Conservation (phyloP, 2,113 vertebrate genomes). For the Elaphurus davidianus region DNA sequence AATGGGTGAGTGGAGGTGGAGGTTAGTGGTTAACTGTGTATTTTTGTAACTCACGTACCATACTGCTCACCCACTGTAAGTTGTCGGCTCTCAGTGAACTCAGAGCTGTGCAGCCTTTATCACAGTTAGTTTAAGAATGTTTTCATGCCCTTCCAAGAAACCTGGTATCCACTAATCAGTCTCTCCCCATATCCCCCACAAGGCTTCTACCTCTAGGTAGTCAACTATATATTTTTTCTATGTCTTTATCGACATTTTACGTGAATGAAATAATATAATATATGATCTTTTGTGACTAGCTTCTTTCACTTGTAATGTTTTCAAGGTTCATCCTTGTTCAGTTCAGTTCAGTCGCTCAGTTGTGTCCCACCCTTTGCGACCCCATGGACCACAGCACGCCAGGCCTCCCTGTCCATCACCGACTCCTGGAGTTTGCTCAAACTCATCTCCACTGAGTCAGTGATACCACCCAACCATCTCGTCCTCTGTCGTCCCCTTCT, state of each 20-base stretch:
- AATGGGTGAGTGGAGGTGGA: neutral
- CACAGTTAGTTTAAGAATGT: neutral
- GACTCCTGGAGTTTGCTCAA: neutral
- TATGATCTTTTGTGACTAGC: neutral
- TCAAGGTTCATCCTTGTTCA: neutral
- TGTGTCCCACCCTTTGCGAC: fast-evolving
- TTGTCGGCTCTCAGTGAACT: neutral
- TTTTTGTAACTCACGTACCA: neutral
- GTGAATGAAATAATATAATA: neutral
- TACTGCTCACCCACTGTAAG: neutral
- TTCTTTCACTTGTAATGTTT: constrained; percentile 21
- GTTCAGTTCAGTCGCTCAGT: neutral
- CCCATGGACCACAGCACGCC: fast-evolving
- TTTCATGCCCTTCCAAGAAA: neutral
- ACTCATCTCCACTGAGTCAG: neutral
- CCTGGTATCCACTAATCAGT: neutral
- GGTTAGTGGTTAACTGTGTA: neutral
- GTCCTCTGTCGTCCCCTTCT: neutral
- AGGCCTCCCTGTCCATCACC: neutral
- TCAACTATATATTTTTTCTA: neutral
- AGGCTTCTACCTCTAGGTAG: neutral
- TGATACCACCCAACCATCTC: neutral
- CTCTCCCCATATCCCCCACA: neutral
- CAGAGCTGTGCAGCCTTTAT: neutral
- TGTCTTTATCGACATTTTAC: neutral